Evolutionary conservation across 2,113 vertebrate genomes (phyloP).

Genomic region (Cromileptes altivelis): DNA sequence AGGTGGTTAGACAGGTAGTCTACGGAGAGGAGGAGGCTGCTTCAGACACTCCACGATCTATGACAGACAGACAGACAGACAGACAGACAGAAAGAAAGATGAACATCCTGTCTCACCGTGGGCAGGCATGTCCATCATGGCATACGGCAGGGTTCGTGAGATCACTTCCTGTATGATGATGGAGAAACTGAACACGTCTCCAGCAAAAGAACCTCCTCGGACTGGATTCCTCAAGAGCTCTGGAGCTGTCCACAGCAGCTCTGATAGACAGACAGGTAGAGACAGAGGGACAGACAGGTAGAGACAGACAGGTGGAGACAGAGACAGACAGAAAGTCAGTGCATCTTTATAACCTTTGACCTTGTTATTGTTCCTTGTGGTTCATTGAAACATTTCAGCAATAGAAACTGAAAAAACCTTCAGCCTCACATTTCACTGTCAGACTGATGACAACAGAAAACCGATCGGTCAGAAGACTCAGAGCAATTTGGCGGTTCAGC

Average conservation of each 20-base stretch:
- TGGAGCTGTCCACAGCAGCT: conserved; percentile 81
- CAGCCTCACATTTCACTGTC: not conserved
- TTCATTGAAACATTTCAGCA: too few species aligned
- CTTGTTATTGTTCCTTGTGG: too few species aligned
- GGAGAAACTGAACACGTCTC: conserved; percentile 89
- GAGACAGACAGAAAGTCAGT: too few species aligned
- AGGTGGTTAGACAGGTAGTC: conserved; percentile 69
- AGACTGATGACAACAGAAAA: not conserved
- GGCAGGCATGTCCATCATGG: conserved; percentile 88
- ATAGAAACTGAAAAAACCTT: not conserved
- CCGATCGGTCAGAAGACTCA: too few species aligned
- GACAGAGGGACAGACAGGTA: not conserved
- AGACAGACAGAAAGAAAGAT: conserved; percentile 17
- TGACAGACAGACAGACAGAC: conserved; percentile 56
- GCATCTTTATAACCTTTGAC: too few species aligned
- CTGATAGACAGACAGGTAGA: conserved; percentile 65
- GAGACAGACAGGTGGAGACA: not conserved
- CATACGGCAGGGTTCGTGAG: conserved; percentile 86
- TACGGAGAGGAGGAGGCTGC: conserved; percentile 78
- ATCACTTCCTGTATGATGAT: conserved; percentile 94
- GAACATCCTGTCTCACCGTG: conserved; percentile 79
- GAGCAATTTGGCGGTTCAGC: too few species aligned
- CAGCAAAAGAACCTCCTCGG: conserved; percentile 79
- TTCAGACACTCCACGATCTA: conserved; percentile 80
- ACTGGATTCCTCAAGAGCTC: conserved; percentile 71